phyloP scores from a whole-genome alignment of 2,113 vertebrate genomes.

The Pseudois nayaur region DNA sequence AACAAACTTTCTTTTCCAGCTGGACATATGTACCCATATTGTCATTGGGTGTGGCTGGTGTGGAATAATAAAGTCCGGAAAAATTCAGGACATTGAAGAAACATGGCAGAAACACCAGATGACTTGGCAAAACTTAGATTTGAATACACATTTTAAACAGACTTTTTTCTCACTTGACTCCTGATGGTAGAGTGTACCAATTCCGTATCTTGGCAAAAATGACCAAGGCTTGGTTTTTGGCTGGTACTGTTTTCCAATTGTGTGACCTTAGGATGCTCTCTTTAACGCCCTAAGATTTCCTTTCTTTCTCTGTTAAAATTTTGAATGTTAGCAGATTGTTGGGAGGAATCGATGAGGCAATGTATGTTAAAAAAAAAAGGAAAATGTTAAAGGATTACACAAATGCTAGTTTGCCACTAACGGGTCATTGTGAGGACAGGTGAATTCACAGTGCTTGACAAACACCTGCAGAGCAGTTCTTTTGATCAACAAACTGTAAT shows the following conservation, averaged over 20 bases:
- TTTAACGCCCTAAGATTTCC: neutral
- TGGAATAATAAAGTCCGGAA: neutral
- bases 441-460: neutral
- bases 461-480: neutral
- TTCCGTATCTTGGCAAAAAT: neutral
- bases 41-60: neutral
- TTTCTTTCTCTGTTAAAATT: constrained; percentile 8
- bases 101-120: neutral
- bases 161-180: neutral
- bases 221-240: neutral
- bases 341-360: neutral
- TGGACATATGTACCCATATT: neutral
- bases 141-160: neutral
- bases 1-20: neutral
- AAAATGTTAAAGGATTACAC: neutral
- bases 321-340: neutral
- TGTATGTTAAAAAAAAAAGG: neutral
- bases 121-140: neutral
- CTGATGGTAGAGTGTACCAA: neutral
- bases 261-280: neutral
- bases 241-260: neutral
- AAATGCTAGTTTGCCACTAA: neutral
- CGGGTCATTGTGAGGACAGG: neutral
- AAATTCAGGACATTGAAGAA: neutral
- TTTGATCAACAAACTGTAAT: neutral